Evolutionary conservation across 1,140 invertebrate genomes (phyloP).

Genomic region (Zaprionus tsacasi): DNA sequence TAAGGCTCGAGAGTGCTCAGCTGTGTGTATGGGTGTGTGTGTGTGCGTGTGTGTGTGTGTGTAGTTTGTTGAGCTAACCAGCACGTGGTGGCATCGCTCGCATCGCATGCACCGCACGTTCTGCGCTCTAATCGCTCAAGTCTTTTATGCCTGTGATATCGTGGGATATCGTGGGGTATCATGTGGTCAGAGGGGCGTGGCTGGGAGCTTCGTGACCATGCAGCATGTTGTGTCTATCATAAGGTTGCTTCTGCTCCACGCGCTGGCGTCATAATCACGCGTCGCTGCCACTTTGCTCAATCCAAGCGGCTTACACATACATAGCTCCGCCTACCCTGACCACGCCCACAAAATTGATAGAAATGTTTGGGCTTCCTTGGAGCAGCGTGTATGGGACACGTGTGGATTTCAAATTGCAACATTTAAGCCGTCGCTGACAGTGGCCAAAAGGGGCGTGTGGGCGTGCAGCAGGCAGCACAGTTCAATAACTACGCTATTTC

Average conservation of each 20-base stretch:
- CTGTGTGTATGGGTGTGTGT: constrained; percentile 33
- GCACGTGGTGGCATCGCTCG: constrained; percentile 50
- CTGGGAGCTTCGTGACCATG: constrained; percentile 59
- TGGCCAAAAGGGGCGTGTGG: not conserved
- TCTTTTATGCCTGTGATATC: constrained; percentile 63
- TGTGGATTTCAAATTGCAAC: constrained; percentile 60
- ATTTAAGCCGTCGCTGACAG: constrained; percentile 31
- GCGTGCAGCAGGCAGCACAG: not conserved
- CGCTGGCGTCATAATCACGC: constrained; percentile 51
- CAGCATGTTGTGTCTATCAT: constrained; percentile 56
- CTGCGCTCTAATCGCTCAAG: constrained; percentile 76
- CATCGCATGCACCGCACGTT: constrained; percentile 71
- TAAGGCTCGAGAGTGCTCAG: constrained; percentile 44
- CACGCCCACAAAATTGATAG: constrained; percentile 67
- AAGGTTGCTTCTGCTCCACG: constrained; percentile 10
- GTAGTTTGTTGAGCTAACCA: constrained; percentile 17
- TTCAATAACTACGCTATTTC: constrained; percentile 29
- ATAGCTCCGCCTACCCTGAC: constrained; percentile 24
- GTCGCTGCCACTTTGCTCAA: constrained; percentile 67
- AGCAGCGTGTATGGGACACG: constrained; percentile 18
- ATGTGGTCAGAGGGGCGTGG: not conserved
- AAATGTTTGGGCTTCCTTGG: constrained; percentile 44
- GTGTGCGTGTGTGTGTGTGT: constrained; percentile 18
- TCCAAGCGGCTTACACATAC: constrained; percentile 59
- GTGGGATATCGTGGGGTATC: constrained; percentile 4